phyloP scores from a whole-genome alignment of 2,797 vertebrate species.

The Harpagifer antarcticus region DNA sequence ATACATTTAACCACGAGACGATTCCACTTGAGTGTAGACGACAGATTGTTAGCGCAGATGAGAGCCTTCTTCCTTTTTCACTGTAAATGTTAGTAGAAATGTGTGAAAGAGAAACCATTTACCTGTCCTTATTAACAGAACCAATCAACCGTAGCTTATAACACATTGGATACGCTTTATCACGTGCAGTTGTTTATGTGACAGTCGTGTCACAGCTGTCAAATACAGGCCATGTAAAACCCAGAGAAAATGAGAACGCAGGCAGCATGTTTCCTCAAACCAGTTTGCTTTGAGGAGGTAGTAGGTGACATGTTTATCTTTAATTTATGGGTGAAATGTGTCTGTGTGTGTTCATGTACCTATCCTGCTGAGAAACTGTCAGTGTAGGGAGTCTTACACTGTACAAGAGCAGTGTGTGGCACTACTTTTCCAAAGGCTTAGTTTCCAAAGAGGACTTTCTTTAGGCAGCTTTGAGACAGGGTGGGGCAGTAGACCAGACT shows the following conservation, averaged over 20 bases:
- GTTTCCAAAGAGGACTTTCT: background rate
- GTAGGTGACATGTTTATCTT: conserved; percentile 52
- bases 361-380: conserved; percentile 18
- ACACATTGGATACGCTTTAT: conserved; percentile 27
- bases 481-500: background rate
- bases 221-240: conserved; percentile 41
- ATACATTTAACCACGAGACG: background rate
- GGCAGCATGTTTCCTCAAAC: conserved; percentile 30
- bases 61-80: conserved; percentile 9
- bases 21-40: conserved; percentile 13
- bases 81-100: conserved; percentile 11
- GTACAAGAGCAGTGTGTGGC: conserved; percentile 10
- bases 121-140: conserved; percentile 20
- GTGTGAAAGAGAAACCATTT: conserved; percentile 14
- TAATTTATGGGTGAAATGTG: conserved; percentile 46
- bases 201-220: conserved; percentile 52
- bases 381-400: conserved; percentile 4
- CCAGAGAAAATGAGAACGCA: conserved; percentile 26
- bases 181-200: conserved; percentile 38
- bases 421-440: conserved; percentile 6
- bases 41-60: conserved; percentile 36
- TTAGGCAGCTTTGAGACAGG: background rate
- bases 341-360: conserved; percentile 23
- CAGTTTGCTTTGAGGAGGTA: conserved; percentile 43
- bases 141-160: conserved; percentile 20